Percentiles rank a stretch among this genome's conserved stretches.
These are phyloP conservation scores for Oncorhynchus tshawytscha DNA, from an alignment of 2,113 vertebrate genomes.

Conservation along the genomic window DNA sequence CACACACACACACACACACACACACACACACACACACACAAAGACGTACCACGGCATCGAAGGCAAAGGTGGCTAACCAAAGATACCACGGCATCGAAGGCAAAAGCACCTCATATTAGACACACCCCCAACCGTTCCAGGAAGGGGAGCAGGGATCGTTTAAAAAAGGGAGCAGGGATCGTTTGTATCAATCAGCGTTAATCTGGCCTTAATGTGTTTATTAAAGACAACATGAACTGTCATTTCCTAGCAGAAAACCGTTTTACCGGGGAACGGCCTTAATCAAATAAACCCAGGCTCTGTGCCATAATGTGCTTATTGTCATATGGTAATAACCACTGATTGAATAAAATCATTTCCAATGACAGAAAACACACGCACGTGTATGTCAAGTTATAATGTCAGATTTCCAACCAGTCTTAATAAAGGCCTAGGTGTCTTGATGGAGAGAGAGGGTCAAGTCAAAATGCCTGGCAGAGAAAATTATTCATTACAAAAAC, in stretches of 20 bases:
- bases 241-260: conserved; percentile 36
- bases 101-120: no score
- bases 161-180: conserved; percentile 27
- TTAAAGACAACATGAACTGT: conserved; percentile 38
- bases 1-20: no score
- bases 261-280: conserved; percentile 32
- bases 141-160: no score
- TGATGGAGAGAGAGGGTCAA: conserved; percentile 17
- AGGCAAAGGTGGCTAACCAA: no score
- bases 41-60: no score
- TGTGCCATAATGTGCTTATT: conserved; percentile 28
- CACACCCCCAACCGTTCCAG: not conserved
- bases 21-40: no score
- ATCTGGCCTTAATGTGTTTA: conserved; percentile 38
- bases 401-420: not conserved
- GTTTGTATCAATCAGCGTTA: conserved; percentile 46
- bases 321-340: conserved; percentile 49
- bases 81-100: no score
- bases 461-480: conserved; percentile 26
- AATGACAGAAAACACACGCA: not conserved
- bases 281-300: conserved; percentile 41
- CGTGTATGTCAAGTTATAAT: conserved; percentile 10
- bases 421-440: not conserved
- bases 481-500: conserved; percentile 50
- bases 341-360: conserved; percentile 46